A percentile compares a stretch with the other conserved stretches of the same genome.
Evolutionary conservation across 53 echinoderm and acorn worm species (phyloP).

Genomic region (Holothuria scabra): DNA sequence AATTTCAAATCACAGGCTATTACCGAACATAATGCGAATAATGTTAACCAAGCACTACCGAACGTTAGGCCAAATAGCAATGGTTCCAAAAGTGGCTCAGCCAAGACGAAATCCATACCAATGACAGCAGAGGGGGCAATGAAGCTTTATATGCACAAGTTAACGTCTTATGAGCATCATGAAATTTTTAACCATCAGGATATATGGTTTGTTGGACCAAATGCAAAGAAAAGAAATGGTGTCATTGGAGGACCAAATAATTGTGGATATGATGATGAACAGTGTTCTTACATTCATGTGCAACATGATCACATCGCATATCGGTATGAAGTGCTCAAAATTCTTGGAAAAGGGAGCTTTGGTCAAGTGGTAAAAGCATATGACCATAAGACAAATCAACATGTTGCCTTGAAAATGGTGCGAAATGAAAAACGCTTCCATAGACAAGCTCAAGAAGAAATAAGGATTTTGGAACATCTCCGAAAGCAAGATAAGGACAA

Average conservation of each 20-base stretch:
- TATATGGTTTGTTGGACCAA: conserved; percentile 97
- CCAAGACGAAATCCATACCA: conserved; percentile 77
- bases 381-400: conserved; percentile 99
- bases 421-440: conserved; percentile 99
- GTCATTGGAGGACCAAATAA: conserved; percentile 97
- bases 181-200: conserved; percentile 94
- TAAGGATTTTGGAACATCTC: conserved; percentile 96
- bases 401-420: conserved; percentile 98
- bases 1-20: conserved; percentile 60
- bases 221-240: conserved; percentile 97
- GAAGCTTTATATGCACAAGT: conserved; percentile 99
- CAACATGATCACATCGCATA: conserved; percentile 99
- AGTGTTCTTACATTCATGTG: conserved; percentile 96
- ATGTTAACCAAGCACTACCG: conserved; percentile 58
- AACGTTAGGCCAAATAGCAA: conserved; percentile 91
- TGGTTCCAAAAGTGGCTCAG: conserved; percentile 90
- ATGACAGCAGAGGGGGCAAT: conserved; percentile 96
- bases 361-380: conserved; percentile 99
- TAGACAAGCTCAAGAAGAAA: conserved; percentile 99
- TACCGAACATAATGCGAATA: conserved; percentile 73
- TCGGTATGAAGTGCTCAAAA: conserved; percentile 97
- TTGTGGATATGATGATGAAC: conserved; percentile 99
- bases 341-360: conserved; percentile 99
- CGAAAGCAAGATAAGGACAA: conserved; percentile 99
- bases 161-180: conserved; percentile 97